Evolutionary conservation across 2,797 vertebrate species (phyloP).

Genomic region (Notoglanidium macrostoma): DNA sequence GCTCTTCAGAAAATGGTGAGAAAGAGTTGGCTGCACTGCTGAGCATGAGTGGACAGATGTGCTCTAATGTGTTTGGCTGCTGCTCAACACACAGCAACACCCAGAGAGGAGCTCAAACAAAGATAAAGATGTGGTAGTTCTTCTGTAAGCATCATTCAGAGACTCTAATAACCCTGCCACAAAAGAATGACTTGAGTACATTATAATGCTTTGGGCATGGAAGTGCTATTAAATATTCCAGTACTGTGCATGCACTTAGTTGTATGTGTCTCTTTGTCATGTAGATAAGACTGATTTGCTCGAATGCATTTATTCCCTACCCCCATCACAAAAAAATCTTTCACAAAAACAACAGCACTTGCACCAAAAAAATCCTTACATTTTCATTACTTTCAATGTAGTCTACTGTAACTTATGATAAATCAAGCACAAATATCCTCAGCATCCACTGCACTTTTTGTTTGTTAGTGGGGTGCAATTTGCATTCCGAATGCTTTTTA

Average conservation of each 20-base stretch:
- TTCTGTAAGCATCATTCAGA: slow-evolving; percentile 59
- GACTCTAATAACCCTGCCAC: slow-evolving; percentile 52
- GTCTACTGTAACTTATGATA: slow-evolving; percentile 88
- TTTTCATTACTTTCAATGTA: slow-evolving; percentile 88
- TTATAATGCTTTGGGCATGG: slow-evolving; percentile 38
- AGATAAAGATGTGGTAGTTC: slow-evolving; percentile 61
- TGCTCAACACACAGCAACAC: slow-evolving; percentile 60
- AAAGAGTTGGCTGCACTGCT: slow-evolving; percentile 58
- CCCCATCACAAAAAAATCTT: not conserved
- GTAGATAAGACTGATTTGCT: slow-evolving; percentile 27
- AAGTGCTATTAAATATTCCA: slow-evolving; percentile 30
- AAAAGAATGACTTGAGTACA: slow-evolving; percentile 51
- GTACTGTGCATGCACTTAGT: not conserved
- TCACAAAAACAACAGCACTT: slow-evolving; percentile 63
- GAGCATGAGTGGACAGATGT: slow-evolving; percentile 78
- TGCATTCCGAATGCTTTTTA: slow-evolving; percentile 70
- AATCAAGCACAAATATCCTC: slow-evolving; percentile 78
- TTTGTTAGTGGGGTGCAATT: slow-evolving; percentile 76
- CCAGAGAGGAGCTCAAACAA: slow-evolving; percentile 69
- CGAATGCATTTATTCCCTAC: slow-evolving; percentile 20
- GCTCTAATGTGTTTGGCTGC: slow-evolving; percentile 79
- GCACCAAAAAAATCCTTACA: slow-evolving; percentile 83
- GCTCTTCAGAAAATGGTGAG: slow-evolving; percentile 61
- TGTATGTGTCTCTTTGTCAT: slow-evolving; percentile 21
- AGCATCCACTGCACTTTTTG: slow-evolving; percentile 85